Conservation (phyloP, 2,797 vertebrate genomes). For the Microhierax caerulescens region DNA sequence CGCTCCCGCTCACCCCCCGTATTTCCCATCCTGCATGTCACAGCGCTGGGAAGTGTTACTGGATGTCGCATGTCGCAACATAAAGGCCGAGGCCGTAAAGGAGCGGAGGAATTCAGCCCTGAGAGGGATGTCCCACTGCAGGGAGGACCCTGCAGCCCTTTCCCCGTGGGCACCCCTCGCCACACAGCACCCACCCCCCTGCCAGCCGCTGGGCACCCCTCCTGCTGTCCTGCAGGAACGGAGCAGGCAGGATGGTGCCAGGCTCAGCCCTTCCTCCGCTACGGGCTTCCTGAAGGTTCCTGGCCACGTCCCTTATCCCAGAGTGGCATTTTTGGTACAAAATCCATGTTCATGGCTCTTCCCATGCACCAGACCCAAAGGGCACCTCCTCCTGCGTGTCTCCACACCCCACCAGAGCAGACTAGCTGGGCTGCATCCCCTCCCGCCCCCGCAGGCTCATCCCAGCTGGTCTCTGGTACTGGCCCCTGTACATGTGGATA, state of each 20-base stretch:
- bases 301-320: background rate
- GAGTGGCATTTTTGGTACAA: background rate
- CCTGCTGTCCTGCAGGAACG: accelerated
- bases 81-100: background rate
- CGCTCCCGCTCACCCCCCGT: accelerated
- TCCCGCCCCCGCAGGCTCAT: background rate
- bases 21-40: background rate
- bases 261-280: background rate
- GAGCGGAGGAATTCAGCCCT: background rate
- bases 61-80: accelerated
- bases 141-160: accelerated
- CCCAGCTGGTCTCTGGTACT: background rate
- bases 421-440: background rate
- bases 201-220: background rate
- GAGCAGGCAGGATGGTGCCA: background rate
- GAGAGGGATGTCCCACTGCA: accelerated
- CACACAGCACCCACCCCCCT: accelerated
- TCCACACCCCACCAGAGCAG: background rate
- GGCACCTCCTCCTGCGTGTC: accelerated
- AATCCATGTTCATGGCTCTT: accelerated
- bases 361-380: background rate
- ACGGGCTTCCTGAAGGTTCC: background rate
- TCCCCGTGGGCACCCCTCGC: accelerated
- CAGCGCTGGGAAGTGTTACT: accelerated
- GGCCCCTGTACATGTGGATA: background rate